phyloP scores from a whole-genome alignment of 2,113 vertebrate species.

The Megaceryle torquata region DNA sequence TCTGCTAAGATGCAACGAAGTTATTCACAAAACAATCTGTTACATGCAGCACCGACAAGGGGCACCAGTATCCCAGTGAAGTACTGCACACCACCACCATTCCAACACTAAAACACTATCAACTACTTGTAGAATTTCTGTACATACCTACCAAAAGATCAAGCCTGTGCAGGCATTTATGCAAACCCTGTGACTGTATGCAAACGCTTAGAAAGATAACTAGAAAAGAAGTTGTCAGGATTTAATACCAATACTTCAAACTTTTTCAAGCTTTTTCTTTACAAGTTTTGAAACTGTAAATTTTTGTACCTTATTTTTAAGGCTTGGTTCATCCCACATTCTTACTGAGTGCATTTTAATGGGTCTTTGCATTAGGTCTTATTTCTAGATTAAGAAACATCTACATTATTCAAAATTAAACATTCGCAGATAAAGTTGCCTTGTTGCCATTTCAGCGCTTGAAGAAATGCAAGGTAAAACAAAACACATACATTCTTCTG shows the following conservation, averaged over 20 bases:
- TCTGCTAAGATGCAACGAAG: fast-evolving
- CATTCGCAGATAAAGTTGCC: not conserved
- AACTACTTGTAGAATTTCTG: not conserved
- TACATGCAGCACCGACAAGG: not conserved
- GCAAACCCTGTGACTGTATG: not conserved
- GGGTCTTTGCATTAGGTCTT: not conserved
- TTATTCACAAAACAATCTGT: not conserved
- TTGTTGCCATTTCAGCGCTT: not conserved
- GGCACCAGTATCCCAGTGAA: not conserved
- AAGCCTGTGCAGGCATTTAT: not conserved
- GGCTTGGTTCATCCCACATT: not conserved
- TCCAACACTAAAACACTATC: not conserved
- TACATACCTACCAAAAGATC: fast-evolving
- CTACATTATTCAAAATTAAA: not conserved
- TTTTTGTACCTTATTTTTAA: not conserved
- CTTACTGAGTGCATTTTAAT: not conserved
- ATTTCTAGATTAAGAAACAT: not conserved
- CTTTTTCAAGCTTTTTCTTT: not conserved
- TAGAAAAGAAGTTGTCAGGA: not conserved
- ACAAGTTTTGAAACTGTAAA: not conserved
- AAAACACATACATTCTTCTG: not conserved
- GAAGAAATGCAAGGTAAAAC: not conserved
- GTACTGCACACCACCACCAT: fast-evolving
- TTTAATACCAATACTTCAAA: not conserved
- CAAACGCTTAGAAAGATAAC: not conserved